Conservation (phyloP, 2,797 vertebrate species). For the Sebastes diaconus region DNA sequence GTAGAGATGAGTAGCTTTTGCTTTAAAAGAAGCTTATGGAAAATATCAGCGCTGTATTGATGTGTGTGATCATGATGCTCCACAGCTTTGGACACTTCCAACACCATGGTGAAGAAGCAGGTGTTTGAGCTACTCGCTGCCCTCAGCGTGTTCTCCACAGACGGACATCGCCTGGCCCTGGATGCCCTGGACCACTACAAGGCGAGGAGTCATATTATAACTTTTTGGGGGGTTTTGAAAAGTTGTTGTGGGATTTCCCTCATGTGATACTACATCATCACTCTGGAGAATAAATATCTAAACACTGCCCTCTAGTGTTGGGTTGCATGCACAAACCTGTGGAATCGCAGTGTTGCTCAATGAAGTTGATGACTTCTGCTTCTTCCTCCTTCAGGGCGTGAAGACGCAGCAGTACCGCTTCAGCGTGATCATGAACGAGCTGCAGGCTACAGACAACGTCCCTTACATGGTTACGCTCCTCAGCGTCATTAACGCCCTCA, state of each 20-base stretch:
- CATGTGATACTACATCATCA: not conserved
- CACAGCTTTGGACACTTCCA: constrained; percentile 95
- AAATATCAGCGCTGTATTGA: not conserved
- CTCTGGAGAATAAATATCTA: not conserved
- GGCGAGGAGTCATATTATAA: constrained; percentile 78
- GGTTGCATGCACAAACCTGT: not conserved
- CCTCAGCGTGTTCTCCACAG: constrained; percentile 92
- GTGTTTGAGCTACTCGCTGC: constrained; percentile 97
- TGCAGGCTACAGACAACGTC: constrained; percentile 90
- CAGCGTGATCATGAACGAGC: constrained; percentile 94
- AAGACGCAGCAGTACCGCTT: constrained; percentile 97
- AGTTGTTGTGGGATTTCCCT: not conserved
- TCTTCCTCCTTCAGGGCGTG: constrained; percentile 78
- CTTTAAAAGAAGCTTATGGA: not conserved
- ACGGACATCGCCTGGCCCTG: constrained; percentile 90
- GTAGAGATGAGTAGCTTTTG: not conserved
- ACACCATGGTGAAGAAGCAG: constrained; percentile 98
- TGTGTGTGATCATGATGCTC: constrained; percentile 19
- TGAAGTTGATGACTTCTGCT: not conserved
- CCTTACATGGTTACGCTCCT: constrained; percentile 94
- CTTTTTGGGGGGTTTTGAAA: not conserved
- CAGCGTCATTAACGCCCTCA: constrained; percentile 94
- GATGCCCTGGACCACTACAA: constrained; percentile 97
- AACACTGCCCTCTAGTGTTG: constrained; percentile 43
- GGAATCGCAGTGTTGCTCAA: not conserved